Percentiles rank a stretch among this genome's conserved stretches.
These are phyloP conservation scores for Bradypodion pumilum DNA, from an alignment of 2,797 vertebrate species.

Conservation along the genomic window DNA sequence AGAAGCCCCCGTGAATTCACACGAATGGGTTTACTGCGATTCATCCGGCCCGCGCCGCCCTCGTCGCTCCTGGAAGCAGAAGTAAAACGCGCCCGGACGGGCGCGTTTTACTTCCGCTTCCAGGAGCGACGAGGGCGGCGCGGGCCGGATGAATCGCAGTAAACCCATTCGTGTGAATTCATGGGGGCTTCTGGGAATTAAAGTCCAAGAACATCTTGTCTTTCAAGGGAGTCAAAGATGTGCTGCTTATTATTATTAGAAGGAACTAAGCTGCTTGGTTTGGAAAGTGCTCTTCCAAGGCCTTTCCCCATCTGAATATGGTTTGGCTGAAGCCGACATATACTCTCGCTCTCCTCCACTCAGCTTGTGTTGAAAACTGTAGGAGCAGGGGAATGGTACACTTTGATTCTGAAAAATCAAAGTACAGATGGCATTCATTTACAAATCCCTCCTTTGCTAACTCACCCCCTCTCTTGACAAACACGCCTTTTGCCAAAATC, in stretches of 20 bases:
- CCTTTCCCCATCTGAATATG: not conserved
- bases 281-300: not conserved
- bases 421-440: not conserved
- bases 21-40: too few species aligned
- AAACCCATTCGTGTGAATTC: too few species aligned
- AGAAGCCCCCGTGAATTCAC: too few species aligned
- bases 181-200: too few species aligned
- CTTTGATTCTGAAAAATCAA: not conserved
- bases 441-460: not conserved
- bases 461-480: not conserved
- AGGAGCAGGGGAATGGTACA: not conserved
- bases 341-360: not conserved
- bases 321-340: not conserved
- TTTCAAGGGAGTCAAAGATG: constrained; percentile 8
- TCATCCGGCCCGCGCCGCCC: too few species aligned
- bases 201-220: too few species aligned
- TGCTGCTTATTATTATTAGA: not conserved
- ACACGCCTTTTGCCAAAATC: not conserved
- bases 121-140: too few species aligned
- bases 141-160: too few species aligned
- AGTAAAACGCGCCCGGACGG: too few species aligned
- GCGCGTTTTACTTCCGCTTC: too few species aligned
- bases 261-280: not conserved
- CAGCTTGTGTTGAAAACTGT: not conserved
- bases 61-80: too few species aligned